Conservation (phyloP, 2,113 vertebrate species). For the Crotalus helleri region DNA sequence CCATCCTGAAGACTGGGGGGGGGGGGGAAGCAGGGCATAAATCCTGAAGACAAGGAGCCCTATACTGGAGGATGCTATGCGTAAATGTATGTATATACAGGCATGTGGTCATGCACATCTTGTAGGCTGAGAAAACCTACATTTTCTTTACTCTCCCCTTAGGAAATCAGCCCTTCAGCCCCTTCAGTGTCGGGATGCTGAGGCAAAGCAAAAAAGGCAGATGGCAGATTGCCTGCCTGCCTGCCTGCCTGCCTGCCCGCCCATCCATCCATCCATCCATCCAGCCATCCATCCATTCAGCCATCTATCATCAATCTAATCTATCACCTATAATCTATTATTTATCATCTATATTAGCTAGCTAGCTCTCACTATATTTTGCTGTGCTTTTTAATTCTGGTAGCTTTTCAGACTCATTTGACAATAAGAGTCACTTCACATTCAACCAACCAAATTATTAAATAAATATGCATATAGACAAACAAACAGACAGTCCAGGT, state of each 20-base stretch:
- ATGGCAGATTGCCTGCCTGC: background rate
- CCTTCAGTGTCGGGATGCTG: background rate
- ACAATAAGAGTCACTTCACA: background rate
- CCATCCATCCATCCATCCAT: too few relatives aligned
- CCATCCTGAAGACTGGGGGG: background rate
- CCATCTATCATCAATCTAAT: too few relatives aligned
- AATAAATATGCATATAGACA: background rate
- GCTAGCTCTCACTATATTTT: background rate
- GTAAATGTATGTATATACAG: background rate
- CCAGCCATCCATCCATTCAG: too few relatives aligned
- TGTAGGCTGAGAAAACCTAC: background rate
- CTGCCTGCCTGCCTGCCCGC: too few relatives aligned
- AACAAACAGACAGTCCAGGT: background rate
- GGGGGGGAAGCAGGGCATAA: background rate
- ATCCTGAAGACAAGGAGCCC: background rate
- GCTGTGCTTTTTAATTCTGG: background rate
- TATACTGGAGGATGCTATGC: background rate
- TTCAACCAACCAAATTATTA: background rate
- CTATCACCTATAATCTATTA: background rate
- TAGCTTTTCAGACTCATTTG: background rate
- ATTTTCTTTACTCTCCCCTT: background rate
- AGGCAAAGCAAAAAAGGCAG: background rate
- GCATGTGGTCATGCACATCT: background rate
- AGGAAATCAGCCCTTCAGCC: background rate
- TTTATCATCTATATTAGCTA: background rate